Evolutionary conservation across 2,888 invertebrate genomes (phyloP).

Genomic region (Brachyopa scutellaris): DNA sequence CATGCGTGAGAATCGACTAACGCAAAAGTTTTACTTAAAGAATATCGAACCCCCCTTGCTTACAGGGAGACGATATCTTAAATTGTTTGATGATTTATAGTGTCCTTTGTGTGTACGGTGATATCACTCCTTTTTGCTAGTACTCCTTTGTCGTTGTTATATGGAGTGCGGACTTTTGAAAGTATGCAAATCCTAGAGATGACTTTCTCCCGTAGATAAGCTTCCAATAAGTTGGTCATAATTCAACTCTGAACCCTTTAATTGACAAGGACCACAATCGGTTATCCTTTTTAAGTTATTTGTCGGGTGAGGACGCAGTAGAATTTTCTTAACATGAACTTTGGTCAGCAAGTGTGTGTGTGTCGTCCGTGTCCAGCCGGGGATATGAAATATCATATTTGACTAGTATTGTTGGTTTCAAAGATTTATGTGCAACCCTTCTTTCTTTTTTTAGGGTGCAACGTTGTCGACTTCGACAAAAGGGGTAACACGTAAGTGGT

Average conservation of each 20-base stretch:
- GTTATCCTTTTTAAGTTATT: constrained; percentile 42
- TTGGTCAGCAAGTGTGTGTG: constrained; percentile 2
- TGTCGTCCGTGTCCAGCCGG: constrained; percentile 20
- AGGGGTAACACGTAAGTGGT: constrained; percentile 26
- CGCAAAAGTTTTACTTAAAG: constrained; percentile 47
- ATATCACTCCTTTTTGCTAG: constrained; percentile 19
- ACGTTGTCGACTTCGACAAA: neutral
- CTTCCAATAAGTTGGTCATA: constrained; percentile 68
- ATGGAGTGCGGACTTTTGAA: constrained; percentile 30
- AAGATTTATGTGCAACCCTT: constrained; percentile 47
- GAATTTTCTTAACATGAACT: constrained; percentile 5
- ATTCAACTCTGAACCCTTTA: constrained; percentile 67
- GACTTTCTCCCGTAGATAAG: constrained; percentile 59
- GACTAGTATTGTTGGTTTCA: constrained; percentile 28
- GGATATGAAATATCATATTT: constrained; percentile 43
- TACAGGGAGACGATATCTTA: constrained; percentile 43
- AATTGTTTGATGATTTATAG: constrained; percentile 68
- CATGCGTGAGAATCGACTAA: constrained; percentile 65
- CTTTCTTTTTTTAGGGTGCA: constrained; percentile 15
- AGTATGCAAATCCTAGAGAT: constrained; percentile 61
- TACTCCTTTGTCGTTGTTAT: neutral
- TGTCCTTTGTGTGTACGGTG: constrained; percentile 43
- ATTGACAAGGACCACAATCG: constrained; percentile 58
- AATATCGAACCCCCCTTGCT: constrained; percentile 4
- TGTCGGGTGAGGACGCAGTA: neutral